A percentile compares a stretch with the other conserved stretches of the same genome.
Evolutionary conservation across 2,113 vertebrate genomes (phyloP).

Genomic region (Pedetes capensis): DNA sequence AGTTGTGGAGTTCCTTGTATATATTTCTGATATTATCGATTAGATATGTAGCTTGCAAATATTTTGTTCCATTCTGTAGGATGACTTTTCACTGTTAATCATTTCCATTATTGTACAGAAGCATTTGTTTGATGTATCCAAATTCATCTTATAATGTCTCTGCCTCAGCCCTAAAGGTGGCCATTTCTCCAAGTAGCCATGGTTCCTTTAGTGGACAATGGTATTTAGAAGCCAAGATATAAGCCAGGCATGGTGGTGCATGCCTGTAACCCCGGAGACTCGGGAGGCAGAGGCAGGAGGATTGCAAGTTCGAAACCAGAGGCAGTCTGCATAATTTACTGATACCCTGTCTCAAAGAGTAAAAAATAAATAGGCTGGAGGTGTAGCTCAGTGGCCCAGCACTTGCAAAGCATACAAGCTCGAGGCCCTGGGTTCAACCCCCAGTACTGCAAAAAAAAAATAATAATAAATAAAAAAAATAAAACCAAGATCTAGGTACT

Average conservation of each 20-base stretch:
- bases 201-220: neutral
- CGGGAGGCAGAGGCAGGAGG: too few relatives aligned
- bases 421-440: too few relatives aligned
- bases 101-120: neutral
- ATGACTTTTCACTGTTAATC: neutral
- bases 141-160: neutral
- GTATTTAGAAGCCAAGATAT: constrained; percentile 22
- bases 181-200: neutral
- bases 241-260: too few relatives aligned
- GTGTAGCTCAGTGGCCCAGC: too few relatives aligned
- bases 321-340: too few relatives aligned
- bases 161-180: neutral
- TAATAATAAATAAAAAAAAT: too few relatives aligned
- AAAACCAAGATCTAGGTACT: neutral
- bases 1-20: neutral
- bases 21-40: neutral
- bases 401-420: too few relatives aligned
- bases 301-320: too few relatives aligned
- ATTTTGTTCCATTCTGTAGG: neutral
- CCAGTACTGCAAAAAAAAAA: too few relatives aligned
- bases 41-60: neutral
- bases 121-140: neutral
- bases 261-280: too few relatives aligned
- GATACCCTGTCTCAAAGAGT: too few relatives aligned
- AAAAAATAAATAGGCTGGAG: too few relatives aligned